Base-by-base conservation (phyloP, 2,888 invertebrate species). In the Parnassius smintheus region DNA sequence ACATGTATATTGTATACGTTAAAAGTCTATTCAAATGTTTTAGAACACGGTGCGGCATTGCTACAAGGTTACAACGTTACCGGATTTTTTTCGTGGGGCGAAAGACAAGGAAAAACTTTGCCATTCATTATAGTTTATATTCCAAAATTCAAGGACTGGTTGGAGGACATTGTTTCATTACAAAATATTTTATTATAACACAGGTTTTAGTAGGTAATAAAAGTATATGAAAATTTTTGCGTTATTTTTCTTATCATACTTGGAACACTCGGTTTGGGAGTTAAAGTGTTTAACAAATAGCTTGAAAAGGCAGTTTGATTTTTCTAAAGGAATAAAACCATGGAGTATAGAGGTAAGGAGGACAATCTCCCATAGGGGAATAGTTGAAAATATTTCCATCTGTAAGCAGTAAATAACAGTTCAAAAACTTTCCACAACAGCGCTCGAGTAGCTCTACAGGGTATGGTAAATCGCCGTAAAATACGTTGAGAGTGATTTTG, bases 51-150 rank as follows among this genome's bases (percentile, higher is more conserved):
- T 13, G 80, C 84, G 1, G 66, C 80, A 46, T 53, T 86, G 35
- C 65, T 72, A 3, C 64, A 74, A 25, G 67, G 78, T 25, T 70
- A 75, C 0, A 68, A 73, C 51, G 65, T 79, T 22, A 65, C 80
- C 25, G 87, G 86, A 41, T 74, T 83, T 61, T 81, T 82, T 69
- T 76, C 85, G 2, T 88, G 87, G 87, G 88, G 87, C 1, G 85
- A 86, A 56, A 72, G 71, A 56, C 64, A 63, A 46, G 74, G 75
- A 56, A 74, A 66, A 59, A 71, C 70, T 9, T 68, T 77, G 1
- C 84, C 86, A 1, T 75, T 80, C 48, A 73, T 86, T 22, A 73
- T 82, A 52, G 64, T 85, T 54, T 74, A 80, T 52, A 56, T 86
- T 56, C 64, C 72, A 22, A 68, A 75, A 57, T 86, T 76, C 66